Evolutionary conservation across 2,888 invertebrate species (phyloP), one percentile per base, ranked within the genome.

Genomic region (Dolomedes plantarius): DNA sequence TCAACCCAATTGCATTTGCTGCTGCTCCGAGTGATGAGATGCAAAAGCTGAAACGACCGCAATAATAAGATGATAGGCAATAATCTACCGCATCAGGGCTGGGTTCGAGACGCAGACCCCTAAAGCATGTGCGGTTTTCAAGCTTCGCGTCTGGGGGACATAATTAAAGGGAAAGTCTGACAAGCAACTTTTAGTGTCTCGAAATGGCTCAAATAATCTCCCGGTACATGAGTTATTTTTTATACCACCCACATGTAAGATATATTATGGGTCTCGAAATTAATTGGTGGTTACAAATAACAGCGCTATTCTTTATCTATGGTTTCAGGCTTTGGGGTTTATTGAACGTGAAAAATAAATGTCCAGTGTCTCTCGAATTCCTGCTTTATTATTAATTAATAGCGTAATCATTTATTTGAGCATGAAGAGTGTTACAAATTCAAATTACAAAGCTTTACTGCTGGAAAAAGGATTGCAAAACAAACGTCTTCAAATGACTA

Each of bases 41-140:
- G 71, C 68, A 56, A 69, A 29, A 27, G 67, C 9, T 23, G 28
- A 67, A 72, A 50, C 41, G 67, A 41, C 69, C 62, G 31, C 67
- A 31, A 32, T 77, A 71, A 77, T 78, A 85, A 85, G 73, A 78
- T 77, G 77, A 85, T 85, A 67, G 83, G 77, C 83, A 85, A 85
- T 85, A 77, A 85, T 85, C 83, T 73, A 56, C 56, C 29, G 32
- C 50, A 32, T 68, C 39, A 23, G 29, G 13, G 71, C 19, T 28
- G 27, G 28, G 29, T 41, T 39, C 62, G 73, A 27, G 62, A 64
- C 78, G 36, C 71, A 65, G 29, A 28, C 29, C 32, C 56, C 69
- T 11, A 23, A 71, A 64, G 41, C 46, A 36, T 23, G 67, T 36
- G 27, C 29, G 76, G 71, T 83, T 83, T 83, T 83, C 83, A 83